Evolutionary conservation across 2,888 invertebrate genomes (phyloP), one percentile per base, ranked within the genome.

Genomic region (Mactromeris polynyma): DNA sequence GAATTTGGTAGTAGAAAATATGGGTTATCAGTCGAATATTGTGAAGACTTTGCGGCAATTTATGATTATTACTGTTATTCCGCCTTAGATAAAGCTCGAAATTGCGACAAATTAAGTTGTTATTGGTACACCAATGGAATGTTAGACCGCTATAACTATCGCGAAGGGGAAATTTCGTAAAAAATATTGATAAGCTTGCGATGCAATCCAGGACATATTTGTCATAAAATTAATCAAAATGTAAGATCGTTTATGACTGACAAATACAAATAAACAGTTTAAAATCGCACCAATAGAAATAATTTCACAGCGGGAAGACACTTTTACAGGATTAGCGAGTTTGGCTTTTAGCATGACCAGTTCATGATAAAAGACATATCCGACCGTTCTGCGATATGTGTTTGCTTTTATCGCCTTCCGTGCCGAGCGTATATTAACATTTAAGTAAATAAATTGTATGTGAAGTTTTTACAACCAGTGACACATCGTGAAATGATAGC

Each of bases 141-240:
- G 58, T 64, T 64, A 7, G 58, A 21, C 4, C 11, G 6, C 26
- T 9, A 11, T 26, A 64, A 64, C 58, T 26, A n/a, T 26, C 26
- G n/a, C 26, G n/a, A 26, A 26, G n/a, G 58, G 58, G 58, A 26
- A 26, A 46, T 46, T 46, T 64, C 26, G 58, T 26, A 64, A n/a
- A 64, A n/a, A 7, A 7, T n/a, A 26, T 26, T 64, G 58, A 64
- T 64, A 64, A 64, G 58, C 58, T 26, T 26, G n/a, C 26, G 26
- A 26, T n/a, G 26, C 58, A 64, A n/a, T 3, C 58, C 58, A 64
- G n/a, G 58, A 26, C 26, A 26, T 11, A 64, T 64, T 7, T 64
- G 58, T 64, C 58, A 64, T 64, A 64, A 64, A 58, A 64, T 64
- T 64, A 64, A 64, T 64, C 26, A 64, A 64, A 64, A 64, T 64